phyloP scores from a whole-genome alignment of 1,140 invertebrate genomes.

The Papilio glaucus region DNA sequence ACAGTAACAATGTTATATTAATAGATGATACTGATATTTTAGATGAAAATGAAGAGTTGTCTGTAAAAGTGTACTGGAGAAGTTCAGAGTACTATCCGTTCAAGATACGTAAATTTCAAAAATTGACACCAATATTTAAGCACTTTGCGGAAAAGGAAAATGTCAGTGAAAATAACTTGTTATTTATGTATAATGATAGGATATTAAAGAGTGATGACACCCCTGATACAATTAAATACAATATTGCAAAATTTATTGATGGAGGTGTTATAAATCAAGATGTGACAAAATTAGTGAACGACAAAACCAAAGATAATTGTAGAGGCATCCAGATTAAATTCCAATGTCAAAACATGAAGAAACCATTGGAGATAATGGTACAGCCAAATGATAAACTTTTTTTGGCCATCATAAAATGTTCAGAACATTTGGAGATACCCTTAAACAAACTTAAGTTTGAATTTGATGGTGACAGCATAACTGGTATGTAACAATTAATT shows the following conservation, averaged over 20 bases:
- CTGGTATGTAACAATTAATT: constrained; percentile 46
- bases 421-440: constrained; percentile 62
- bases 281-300: constrained; percentile 40
- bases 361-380: constrained; percentile 55
- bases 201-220: constrained; percentile 64
- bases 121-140: constrained; percentile 65
- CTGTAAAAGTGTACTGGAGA: constrained; percentile 71
- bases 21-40: constrained; percentile 47
- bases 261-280: constrained; percentile 61
- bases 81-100: constrained; percentile 62
- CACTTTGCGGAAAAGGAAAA: constrained; percentile 59
- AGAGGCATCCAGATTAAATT: constrained; percentile 64
- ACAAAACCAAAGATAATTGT: background rate
- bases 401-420: constrained; percentile 61
- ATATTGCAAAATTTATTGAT: constrained; percentile 70
- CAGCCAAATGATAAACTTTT: constrained; percentile 51
- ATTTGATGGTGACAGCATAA: constrained; percentile 72
- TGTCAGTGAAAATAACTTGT: constrained; percentile 54
- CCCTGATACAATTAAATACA: constrained; percentile 67
- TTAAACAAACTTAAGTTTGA: constrained; percentile 63
- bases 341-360: constrained; percentile 64
- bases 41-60: constrained; percentile 67
- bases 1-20: constrained; percentile 39
- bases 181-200: constrained; percentile 65
- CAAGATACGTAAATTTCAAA: constrained; percentile 63